Evolutionary conservation across 2,797 vertebrate species (phyloP).

Genomic region (Artibeus jamaicensis): DNA sequence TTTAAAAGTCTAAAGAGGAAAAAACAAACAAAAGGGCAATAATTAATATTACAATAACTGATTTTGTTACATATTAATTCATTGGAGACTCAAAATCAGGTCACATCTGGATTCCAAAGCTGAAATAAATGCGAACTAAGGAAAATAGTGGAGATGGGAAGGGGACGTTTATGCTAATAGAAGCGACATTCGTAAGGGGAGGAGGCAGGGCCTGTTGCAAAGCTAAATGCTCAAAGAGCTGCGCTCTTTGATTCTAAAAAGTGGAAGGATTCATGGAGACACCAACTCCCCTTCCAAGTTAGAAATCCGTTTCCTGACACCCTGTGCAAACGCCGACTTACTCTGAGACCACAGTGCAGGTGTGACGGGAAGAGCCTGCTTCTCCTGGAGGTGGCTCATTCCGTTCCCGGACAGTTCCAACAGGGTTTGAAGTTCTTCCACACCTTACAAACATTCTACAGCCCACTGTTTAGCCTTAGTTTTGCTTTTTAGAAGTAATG

Average conservation of each 20-base stretch:
- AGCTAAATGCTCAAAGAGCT: not conserved
- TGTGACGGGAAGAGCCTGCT: not conserved
- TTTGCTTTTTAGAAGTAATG: not conserved
- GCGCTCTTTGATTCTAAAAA: not conserved
- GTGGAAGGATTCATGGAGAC: not conserved
- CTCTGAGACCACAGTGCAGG: not conserved
- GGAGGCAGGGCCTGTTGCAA: too few species aligned
- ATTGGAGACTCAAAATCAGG: conserved; percentile 4
- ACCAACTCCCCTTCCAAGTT: not conserved
- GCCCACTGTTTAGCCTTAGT: not conserved
- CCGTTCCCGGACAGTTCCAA: not conserved
- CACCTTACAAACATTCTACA: not conserved
- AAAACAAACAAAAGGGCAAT: not conserved
- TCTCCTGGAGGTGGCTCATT: not conserved
- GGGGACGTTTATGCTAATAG: too few species aligned
- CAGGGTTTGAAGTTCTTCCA: not conserved
- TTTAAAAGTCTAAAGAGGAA: not conserved
- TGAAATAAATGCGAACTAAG: not conserved
- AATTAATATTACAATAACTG: not conserved
- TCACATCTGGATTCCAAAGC: conserved; percentile 39
- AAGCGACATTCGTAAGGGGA: not conserved
- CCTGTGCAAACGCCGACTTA: not conserved
- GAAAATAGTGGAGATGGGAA: not conserved
- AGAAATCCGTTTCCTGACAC: not conserved
- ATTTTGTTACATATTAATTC: not conserved